Conservation (phyloP, 1,140 invertebrate species). For the Anastrepha ludens region DNA sequence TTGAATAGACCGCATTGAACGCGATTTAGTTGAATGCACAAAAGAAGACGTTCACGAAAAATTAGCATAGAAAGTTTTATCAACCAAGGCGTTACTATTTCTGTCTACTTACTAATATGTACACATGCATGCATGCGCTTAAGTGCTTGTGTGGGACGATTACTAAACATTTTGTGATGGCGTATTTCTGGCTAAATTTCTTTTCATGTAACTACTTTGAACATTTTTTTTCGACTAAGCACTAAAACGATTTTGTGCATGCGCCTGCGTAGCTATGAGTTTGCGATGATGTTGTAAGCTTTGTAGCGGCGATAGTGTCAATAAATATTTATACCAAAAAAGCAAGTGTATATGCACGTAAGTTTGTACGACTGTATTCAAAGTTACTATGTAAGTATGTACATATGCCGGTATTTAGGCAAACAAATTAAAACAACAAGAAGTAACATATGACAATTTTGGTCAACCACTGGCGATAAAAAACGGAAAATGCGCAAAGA, state of each 20-base stretch:
- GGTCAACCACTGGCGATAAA: neutral
- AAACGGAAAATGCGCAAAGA: neutral
- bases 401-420: no score
- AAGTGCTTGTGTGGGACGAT: no score
- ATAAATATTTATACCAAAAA: no score
- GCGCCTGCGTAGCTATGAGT: neutral
- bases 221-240: neutral
- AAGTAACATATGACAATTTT: no score
- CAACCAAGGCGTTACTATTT: neutral
- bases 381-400: no score
- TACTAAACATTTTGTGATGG: neutral
- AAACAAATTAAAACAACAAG: no score
- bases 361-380: no score
- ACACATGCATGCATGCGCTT: no score
- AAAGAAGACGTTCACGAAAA: neutral
- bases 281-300: neutral
- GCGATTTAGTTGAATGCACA: neutral
- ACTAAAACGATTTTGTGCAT: neutral
- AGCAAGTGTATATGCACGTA: no score
- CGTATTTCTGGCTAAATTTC: neutral
- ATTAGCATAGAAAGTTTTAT: conserved; percentile 1
- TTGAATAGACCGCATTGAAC: neutral
- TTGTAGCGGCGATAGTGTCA: no score
- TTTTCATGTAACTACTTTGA: neutral
- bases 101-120: no score